Percentiles rank a stretch among this genome's conserved stretches.
Evolutionary conservation across 2,797 vertebrate species (phyloP).

Genomic region (Carduelis carduelis): DNA sequence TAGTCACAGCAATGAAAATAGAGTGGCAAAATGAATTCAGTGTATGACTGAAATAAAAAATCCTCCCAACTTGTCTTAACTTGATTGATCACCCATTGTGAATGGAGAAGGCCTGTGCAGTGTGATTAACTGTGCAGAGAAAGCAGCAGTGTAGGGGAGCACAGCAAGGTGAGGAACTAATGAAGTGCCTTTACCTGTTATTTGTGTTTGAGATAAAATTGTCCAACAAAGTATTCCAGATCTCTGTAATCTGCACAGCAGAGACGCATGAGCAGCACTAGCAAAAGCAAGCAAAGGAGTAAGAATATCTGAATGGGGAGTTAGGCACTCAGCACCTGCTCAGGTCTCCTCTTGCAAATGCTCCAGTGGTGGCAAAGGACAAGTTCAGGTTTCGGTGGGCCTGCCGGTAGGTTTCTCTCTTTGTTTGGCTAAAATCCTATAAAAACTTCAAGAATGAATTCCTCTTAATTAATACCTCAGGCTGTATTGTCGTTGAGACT

Average conservation of each 20-base stretch:
- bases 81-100: not conserved
- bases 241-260: not conserved
- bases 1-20: not conserved
- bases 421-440: not conserved
- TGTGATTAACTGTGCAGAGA: not conserved
- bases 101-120: not conserved
- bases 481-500: not conserved
- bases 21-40: not conserved
- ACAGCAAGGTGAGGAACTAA: not conserved
- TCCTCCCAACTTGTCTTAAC: not conserved
- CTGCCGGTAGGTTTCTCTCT: not conserved
- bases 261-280: not conserved
- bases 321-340: not conserved
- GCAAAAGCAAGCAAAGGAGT: not conserved
- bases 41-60: not conserved
- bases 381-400: not conserved
- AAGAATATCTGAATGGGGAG: not conserved
- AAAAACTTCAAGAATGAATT: not conserved
- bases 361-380: not conserved
- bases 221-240: not conserved
- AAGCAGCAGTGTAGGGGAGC: not conserved
- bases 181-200: fast-evolving
- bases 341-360: not conserved
- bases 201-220: not conserved
- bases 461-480: not conserved